Base-by-base conservation (phyloP, 2,113 vertebrate species). In the Spea multiplicata region DNA sequence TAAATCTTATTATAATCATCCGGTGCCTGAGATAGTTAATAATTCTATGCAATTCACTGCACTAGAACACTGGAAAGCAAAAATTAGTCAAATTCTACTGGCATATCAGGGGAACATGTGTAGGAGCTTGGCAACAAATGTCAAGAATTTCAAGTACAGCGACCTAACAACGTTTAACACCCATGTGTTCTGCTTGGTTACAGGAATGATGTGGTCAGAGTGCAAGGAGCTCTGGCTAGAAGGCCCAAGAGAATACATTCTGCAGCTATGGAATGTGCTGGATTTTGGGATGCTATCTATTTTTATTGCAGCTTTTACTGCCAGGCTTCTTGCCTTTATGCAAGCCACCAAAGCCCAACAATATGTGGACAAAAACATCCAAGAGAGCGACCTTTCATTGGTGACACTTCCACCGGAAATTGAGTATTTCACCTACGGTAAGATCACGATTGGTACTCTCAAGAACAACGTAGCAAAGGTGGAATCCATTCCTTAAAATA, bases 121-220 rank as follows among this genome's bases (percentile, higher is more conserved):
- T 30, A 30, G 30, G 30, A 30, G 30, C 30, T 30, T 30, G 30
- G 30, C 30, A 30, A 30, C 30, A 30, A 30, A 30, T 30, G 1
- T 30, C 30, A 30, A 30, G 30, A 30, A 30, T 30, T 1, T 30
- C n/a, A 30, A 30, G 30, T 30, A 30, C 30, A 30, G 30, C 2
- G 30, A 30, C 30, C 30, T 30, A 30, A 30, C 30, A 30, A 30
- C 30, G 30, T 30, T 30, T 30, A 30, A 13, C 12, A 59, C 55
- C 10, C 14, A 4, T 1, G 17, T 50, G 16, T 71, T 65, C 14
- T 66, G 82, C 14, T 79, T 10, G 81, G 55, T 3, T 73, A 83
- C 85, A 96, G 95, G 95, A 17, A 96, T 96, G 95, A 95, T 96
- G 94, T 96, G 95, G 95, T 94, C 94, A 0, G 94, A 96, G 85